These are phyloP conservation scores for Petromus typicus DNA, from an alignment of 2,113 vertebrate genomes.

Conservation along the genomic window DNA sequence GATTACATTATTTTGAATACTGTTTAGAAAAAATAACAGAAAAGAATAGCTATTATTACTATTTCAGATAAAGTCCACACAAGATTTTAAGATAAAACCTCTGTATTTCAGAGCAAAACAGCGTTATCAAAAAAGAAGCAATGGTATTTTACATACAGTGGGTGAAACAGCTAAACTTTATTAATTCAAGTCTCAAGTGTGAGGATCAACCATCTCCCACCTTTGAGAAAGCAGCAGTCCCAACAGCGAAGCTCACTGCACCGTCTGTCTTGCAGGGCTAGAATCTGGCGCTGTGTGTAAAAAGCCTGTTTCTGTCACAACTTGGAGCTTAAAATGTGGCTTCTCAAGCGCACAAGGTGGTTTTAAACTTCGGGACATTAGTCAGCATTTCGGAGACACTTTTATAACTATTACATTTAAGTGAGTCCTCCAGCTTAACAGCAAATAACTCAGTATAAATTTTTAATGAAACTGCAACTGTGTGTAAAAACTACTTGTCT, in stretches of 20 bases:
- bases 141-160: background rate
- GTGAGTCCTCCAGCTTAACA: background rate
- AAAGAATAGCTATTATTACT: background rate
- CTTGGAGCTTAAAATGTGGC: background rate
- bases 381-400: background rate
- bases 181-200: background rate
- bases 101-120: conserved; percentile 24
- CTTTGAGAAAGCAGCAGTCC: background rate
- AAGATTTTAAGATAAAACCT: conserved; percentile 16
- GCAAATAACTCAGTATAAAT: background rate
- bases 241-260: background rate
- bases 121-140: background rate
- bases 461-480: conserved; percentile 49
- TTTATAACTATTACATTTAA: conserved; percentile 32
- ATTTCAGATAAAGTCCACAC: conserved; percentile 34
- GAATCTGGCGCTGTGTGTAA: background rate
- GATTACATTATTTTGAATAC: background rate
- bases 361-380: background rate
- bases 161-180: background rate
- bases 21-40: conserved; percentile 38
- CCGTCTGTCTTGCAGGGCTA: background rate
- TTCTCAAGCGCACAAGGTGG: conserved; percentile 19
- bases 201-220: background rate
- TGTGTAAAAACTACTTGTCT: conserved; percentile 28
- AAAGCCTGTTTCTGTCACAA: background rate